Evolutionary conservation across 2,888 invertebrate genomes (phyloP).

Genomic region (Lasioglossum villosulum): DNA sequence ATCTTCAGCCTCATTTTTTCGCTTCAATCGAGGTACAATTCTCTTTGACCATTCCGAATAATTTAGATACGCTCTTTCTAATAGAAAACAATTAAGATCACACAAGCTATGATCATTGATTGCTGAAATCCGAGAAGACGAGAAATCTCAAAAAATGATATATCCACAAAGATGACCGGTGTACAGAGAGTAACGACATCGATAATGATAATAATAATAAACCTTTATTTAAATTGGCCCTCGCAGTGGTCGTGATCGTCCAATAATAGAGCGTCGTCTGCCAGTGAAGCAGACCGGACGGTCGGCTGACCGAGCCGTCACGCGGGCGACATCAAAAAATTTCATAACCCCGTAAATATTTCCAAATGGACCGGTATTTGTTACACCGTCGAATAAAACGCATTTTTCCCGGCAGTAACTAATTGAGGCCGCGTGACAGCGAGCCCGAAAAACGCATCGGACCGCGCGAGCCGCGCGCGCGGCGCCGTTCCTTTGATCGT

Average conservation of each 20-base stretch:
- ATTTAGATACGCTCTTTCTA: background rate
- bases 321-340: constrained; percentile 14
- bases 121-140: background rate
- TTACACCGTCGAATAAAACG: constrained; percentile 14
- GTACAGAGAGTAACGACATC: background rate
- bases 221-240: background rate
- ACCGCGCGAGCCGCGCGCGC: background rate
- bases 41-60: background rate
- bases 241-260: background rate
- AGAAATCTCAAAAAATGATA: background rate
- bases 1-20: background rate
- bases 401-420: constrained; percentile 9
- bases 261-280: background rate
- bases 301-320: constrained; percentile 9
- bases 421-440: constrained; percentile 30
- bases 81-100: background rate
- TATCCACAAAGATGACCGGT: background rate
- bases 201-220: background rate
- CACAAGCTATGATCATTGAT: background rate
- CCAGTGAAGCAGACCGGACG: background rate
- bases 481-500: constrained; percentile 37
- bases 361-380: constrained; percentile 5
- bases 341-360: constrained; percentile 20
- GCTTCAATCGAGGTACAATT: background rate
- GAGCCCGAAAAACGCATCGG: constrained; percentile 34